A percentile compares a stretch with the other conserved stretches of the same genome.
Conservation (phyloP, 2,797 vertebrate genomes). For the Platalea minor region DNA sequence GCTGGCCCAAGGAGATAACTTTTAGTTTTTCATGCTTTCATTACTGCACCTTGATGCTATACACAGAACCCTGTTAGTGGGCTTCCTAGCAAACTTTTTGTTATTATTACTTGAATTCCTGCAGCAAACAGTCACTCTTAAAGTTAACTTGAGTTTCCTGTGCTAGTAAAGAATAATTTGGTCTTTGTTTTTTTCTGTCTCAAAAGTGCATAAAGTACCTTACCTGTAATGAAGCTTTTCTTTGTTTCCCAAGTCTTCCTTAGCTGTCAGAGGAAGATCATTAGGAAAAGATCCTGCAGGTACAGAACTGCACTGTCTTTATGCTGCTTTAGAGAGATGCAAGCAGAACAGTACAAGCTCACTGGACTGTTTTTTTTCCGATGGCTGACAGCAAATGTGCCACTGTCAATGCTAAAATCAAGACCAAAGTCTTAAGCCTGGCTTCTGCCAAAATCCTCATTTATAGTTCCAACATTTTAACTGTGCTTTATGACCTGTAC, state of each 20-base stretch:
- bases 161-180: background rate
- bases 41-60: background rate
- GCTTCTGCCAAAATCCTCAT: background rate
- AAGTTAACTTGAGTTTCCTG: background rate
- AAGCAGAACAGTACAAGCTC: background rate
- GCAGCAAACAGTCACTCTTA: background rate
- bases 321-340: fast-evolving
- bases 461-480: background rate
- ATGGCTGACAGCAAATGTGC: background rate
- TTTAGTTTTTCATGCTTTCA: background rate
- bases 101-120: background rate
- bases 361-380: background rate
- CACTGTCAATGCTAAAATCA: background rate
- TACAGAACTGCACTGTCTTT: background rate
- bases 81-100: background rate
- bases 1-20: background rate
- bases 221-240: background rate
- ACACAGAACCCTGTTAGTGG: background rate
- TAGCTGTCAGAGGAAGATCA: background rate
- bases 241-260: background rate
- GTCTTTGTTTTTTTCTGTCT: background rate
- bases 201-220: background rate
- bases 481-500: background rate
- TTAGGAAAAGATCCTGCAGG: background rate
- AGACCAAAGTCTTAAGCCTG: background rate